Conservation (phyloP, 2,888 invertebrate genomes). For the Protonemura montana region DNA sequence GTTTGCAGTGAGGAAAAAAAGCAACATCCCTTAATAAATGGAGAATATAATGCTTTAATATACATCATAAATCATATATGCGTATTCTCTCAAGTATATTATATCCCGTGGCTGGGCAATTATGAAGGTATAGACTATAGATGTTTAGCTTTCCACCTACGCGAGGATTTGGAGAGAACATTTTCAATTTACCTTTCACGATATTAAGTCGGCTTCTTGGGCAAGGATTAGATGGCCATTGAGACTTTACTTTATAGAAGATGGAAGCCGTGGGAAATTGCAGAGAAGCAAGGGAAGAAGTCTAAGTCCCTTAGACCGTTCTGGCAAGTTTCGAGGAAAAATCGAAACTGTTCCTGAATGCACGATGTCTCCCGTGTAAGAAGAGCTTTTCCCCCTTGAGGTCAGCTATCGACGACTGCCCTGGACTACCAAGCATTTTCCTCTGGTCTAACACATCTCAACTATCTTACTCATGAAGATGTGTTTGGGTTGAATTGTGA, state of each 20-base stretch:
- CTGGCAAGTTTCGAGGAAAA: neutral
- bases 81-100: no score
- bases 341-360: neutral
- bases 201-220: neutral
- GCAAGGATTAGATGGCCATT: neutral
- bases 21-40: neutral
- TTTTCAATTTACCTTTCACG: neutral
- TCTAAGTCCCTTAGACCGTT: neutral
- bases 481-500: no score
- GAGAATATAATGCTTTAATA: no score
- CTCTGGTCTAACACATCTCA: neutral
- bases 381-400: neutral
- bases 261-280: neutral
- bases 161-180: neutral
- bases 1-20: neutral
- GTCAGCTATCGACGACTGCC: neutral
- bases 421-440: neutral
- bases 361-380: neutral
- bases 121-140: no score
- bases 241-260: neutral
- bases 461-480: no score
- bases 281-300: neutral
- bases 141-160: no score
- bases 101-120: no score
- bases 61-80: no score